phyloP scores from a whole-genome alignment of 2,888 invertebrate species.

The Euclidia mi region DNA sequence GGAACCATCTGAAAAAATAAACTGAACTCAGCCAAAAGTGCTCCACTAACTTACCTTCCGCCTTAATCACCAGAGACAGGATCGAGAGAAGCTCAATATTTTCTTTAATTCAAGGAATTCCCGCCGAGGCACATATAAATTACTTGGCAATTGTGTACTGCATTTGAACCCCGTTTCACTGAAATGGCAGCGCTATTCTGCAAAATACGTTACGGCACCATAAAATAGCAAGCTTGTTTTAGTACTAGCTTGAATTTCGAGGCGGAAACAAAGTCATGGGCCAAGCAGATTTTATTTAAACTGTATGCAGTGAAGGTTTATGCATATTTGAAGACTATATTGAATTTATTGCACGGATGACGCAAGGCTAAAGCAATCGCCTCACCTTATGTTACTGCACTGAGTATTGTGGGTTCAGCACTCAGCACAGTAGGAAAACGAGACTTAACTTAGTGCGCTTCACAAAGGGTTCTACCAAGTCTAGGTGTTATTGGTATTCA shows the following conservation, averaged over 20 bases:
- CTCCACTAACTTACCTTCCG: constrained; percentile 12
- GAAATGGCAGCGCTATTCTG: constrained; percentile 39
- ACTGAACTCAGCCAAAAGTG: constrained; percentile 5
- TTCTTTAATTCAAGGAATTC: constrained; percentile 58
- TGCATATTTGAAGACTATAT: no score
- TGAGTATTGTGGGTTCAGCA: no score
- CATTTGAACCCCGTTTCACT: constrained; percentile 46
- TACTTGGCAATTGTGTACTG: constrained; percentile 54
- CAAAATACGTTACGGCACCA: constrained; percentile 28
- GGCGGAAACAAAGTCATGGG: neutral
- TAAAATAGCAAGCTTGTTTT: constrained; percentile 33
- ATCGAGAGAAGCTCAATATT: constrained; percentile 26
- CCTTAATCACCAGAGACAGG: constrained; percentile 32
- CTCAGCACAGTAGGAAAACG: no score
- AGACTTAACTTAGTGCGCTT: no score
- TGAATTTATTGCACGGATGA: no score
- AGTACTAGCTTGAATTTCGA: constrained; percentile 28
- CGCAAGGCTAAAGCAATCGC: no score
- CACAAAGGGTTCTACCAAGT: no score
- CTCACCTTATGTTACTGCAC: no score
- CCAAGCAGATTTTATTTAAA: neutral
- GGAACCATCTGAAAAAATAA: neutral
- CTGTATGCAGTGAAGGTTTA: no score
- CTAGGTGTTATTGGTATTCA: no score
- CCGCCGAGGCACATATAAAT: constrained; percentile 53